These are phyloP conservation scores for Aphrocallistes beatrix DNA, from an alignment of 37 sponge, comb jelly and placozoan species.

Conservation along the genomic window DNA sequence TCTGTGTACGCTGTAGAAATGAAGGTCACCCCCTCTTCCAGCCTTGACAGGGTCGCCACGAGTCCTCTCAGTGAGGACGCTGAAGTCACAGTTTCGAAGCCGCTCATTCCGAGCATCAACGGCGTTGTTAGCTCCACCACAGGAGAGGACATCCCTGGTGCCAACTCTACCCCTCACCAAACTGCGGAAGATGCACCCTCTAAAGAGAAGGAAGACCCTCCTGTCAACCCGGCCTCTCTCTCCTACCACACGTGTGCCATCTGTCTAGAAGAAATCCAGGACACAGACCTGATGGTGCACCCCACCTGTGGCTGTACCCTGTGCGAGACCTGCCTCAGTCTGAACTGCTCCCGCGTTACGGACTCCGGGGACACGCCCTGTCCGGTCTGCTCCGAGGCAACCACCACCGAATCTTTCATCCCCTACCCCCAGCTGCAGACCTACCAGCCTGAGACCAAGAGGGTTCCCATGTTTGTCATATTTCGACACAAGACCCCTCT, in stretches of 20 bases:
- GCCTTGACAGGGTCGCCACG: background rate
- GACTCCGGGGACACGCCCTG: background rate
- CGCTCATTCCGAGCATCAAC: background rate
- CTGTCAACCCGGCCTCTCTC: background rate
- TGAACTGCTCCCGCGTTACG: background rate
- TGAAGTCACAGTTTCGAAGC: background rate
- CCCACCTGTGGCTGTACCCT: conserved; percentile 40
- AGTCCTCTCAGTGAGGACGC: background rate
- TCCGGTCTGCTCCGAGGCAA: conserved; percentile 1
- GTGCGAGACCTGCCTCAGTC: conserved; percentile 37
- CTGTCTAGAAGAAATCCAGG: conserved; percentile 61
- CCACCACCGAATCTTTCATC: background rate
- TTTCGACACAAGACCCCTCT: background rate
- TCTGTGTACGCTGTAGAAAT: background rate
- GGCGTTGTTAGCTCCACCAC: background rate
- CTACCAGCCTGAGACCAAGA: background rate
- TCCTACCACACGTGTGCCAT: conserved; percentile 57
- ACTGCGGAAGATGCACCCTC: background rate
- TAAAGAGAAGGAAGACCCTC: background rate
- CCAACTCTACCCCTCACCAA: no score
- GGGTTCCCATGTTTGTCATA: background rate
- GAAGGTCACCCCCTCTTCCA: background rate
- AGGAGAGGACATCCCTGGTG: background rate
- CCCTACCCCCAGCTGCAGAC: conserved; percentile 5
- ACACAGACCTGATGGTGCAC: conserved; percentile 45